A percentile compares a stretch with the other conserved stretches of the same genome.
Conservation (phyloP, 2,113 vertebrate species). For the Sarotherodon lohbergeri region DNA sequence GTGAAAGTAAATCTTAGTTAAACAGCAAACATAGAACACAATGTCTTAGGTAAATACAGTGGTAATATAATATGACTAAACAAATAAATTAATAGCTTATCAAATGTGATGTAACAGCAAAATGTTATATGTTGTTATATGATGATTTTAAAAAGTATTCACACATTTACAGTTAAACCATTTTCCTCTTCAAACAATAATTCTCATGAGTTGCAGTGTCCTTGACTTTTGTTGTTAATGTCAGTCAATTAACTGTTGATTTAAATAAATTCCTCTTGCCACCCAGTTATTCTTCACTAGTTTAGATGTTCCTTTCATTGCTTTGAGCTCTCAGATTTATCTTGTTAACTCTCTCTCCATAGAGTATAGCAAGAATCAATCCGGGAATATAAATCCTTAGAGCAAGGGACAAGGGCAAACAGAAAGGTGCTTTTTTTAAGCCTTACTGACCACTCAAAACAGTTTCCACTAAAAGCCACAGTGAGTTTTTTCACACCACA, state of each 20-base stretch:
- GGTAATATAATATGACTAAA: background rate
- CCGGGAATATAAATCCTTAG: background rate
- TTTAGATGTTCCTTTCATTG: background rate
- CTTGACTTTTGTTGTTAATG: background rate
- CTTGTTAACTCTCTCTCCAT: background rate
- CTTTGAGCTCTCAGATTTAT: background rate
- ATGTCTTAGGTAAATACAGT: background rate
- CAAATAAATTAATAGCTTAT: background rate
- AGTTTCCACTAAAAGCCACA: background rate
- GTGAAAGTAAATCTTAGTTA: background rate
- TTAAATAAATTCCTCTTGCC: background rate
- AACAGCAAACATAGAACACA: background rate
- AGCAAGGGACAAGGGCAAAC: background rate
- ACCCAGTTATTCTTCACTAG: background rate
- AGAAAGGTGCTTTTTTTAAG: background rate
- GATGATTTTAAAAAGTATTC: background rate
- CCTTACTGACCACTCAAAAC: background rate
- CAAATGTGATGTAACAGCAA: background rate
- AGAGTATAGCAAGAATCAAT: background rate
- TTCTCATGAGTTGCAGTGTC: fast-evolving
- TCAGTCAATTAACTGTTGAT: background rate
- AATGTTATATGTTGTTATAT: background rate
- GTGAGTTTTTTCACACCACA: background rate
- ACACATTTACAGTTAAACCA: background rate
- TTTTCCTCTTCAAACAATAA: background rate